These are phyloP conservation scores for Hesperia comma DNA, from an alignment of 2,888 invertebrate species.

Conservation along the genomic window DNA sequence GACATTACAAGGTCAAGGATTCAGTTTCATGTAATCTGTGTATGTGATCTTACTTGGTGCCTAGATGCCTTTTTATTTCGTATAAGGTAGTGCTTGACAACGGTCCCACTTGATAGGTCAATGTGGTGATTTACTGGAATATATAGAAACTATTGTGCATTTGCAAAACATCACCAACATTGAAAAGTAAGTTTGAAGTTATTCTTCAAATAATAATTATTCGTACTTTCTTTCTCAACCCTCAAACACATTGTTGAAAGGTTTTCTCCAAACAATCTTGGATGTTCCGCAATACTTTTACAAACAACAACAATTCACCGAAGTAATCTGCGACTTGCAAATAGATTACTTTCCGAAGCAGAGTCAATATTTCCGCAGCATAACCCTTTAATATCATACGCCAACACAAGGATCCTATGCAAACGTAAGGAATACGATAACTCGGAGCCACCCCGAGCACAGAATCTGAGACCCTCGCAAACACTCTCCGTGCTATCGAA, in stretches of 20 bases:
- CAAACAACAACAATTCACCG: slow-evolving; percentile 38
- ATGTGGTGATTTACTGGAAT: no score
- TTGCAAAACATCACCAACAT: neutral
- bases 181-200: neutral
- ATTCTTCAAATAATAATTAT: no score
- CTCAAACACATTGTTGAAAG: neutral
- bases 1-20: slow-evolving; percentile 25
- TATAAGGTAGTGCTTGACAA: no score
- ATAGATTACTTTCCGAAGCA: slow-evolving; percentile 46
- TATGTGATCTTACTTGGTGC: neutral
- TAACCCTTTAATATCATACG: slow-evolving; percentile 48
- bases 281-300: slow-evolving; percentile 9
- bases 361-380: slow-evolving; percentile 46
- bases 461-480: slow-evolving; percentile 61
- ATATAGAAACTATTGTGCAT: no score
- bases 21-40: neutral
- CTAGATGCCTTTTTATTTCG: neutral
- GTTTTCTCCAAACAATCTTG: neutral
- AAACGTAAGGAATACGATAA: slow-evolving; percentile 43
- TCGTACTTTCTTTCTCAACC: no score
- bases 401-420: slow-evolving; percentile 49
- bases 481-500: slow-evolving; percentile 61
- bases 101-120: no score
- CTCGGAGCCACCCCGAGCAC: slow-evolving; percentile 44
- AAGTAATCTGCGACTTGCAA: slow-evolving; percentile 45